A percentile compares a stretch with the other conserved stretches of the same genome.
Conservation (phyloP, 2,797 vertebrate species). For the Sebastolobus alascanus region DNA sequence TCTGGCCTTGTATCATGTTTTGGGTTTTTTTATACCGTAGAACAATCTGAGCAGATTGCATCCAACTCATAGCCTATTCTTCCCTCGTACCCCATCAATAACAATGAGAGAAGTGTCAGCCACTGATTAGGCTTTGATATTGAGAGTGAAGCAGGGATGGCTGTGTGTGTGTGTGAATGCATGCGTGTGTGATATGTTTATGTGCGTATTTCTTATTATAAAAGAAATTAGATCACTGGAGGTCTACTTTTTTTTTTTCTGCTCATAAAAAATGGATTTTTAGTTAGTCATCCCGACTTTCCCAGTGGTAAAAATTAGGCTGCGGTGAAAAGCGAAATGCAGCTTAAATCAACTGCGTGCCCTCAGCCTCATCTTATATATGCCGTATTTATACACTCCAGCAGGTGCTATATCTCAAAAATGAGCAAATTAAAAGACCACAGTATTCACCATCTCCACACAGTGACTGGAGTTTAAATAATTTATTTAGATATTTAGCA, state of each 20-base stretch:
- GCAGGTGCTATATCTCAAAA: constrained; percentile 46
- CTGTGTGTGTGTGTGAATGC: constrained; percentile 9
- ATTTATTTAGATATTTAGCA: constrained; percentile 61
- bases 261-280: constrained; percentile 62
- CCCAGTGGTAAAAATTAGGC: constrained; percentile 58
- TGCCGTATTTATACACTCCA: constrained; percentile 50
- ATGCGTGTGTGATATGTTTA: constrained; percentile 19
- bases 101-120: constrained; percentile 70
- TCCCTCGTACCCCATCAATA: constrained; percentile 73
- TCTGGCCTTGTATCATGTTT: constrained; percentile 36
- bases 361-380: constrained; percentile 20
- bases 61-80: constrained; percentile 53
- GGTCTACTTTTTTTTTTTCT: constrained; percentile 38
- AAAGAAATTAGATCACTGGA: constrained; percentile 53
- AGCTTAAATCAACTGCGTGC: constrained; percentile 42
- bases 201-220: constrained; percentile 44
- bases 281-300: constrained; percentile 51
- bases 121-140: constrained; percentile 72
- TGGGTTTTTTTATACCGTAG: neutral
- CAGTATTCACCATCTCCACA: constrained; percentile 7
- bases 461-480: constrained; percentile 30
- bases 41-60: constrained; percentile 39
- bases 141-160: constrained; percentile 51
- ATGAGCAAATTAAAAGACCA: constrained; percentile 48
- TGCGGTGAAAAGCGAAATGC: constrained; percentile 33